A percentile compares a stretch with the other conserved stretches of the same genome.
These are phyloP conservation scores for Aepyceros melampus DNA, from an alignment of 2,113 vertebrate genomes.

Conservation along the genomic window DNA sequence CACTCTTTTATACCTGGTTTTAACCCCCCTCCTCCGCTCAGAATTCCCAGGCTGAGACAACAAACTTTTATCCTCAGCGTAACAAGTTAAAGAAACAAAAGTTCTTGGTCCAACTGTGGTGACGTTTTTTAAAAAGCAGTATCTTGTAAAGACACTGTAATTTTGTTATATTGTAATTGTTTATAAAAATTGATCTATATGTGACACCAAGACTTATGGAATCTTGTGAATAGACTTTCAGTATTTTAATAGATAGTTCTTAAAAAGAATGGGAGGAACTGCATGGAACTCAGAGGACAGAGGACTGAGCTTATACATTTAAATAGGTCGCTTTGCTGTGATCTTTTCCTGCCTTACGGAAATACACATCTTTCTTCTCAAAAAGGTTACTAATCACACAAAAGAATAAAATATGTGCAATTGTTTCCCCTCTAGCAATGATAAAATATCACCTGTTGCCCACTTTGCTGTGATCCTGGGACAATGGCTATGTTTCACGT, in stretches of 20 bases:
- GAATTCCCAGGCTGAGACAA: background rate
- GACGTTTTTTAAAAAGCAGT: background rate
- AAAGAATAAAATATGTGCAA: background rate
- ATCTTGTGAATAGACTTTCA: background rate
- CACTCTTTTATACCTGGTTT: background rate
- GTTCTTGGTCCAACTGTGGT: background rate
- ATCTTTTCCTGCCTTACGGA: background rate
- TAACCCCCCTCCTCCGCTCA: no score
- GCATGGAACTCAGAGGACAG: background rate
- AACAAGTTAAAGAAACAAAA: background rate
- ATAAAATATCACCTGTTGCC: background rate
- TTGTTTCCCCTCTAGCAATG: background rate
- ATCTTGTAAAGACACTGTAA: background rate
- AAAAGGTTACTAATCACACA: background rate
- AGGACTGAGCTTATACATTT: background rate
- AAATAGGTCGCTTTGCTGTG: conserved; percentile 3
- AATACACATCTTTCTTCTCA: background rate
- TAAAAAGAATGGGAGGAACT: background rate
- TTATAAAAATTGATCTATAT: background rate
- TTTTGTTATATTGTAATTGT: background rate
- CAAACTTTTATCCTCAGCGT: background rate
- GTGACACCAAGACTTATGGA: background rate
- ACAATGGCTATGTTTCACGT: background rate
- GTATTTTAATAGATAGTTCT: background rate
- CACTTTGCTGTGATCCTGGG: background rate